Conservation (phyloP, 2,797 vertebrate species). For the Galaxias olidus region DNA sequence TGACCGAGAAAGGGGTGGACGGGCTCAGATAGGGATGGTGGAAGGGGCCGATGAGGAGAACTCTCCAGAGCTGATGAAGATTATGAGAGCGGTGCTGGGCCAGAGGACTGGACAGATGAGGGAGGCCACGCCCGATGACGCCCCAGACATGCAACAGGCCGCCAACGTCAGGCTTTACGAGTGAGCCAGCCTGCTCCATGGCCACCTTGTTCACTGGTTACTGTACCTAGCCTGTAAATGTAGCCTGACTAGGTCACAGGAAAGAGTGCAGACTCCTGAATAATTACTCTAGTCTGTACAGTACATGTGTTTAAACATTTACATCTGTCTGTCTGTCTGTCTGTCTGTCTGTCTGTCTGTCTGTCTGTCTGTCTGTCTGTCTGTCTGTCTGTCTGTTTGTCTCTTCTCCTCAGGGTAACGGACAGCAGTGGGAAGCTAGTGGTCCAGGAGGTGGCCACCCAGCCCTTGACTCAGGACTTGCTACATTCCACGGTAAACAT, state of each 20-base stretch:
- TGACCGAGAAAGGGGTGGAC: slow-evolving; percentile 85
- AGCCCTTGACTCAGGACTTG: slow-evolving; percentile 86
- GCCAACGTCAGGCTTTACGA: slow-evolving; percentile 83
- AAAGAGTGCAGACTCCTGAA: no score
- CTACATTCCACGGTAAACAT: slow-evolving; percentile 79
- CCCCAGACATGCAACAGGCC: slow-evolving; percentile 66
- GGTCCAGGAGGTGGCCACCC: slow-evolving; percentile 85
- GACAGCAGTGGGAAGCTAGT: slow-evolving; percentile 81
- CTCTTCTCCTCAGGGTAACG: slow-evolving; percentile 75
- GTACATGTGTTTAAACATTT: no score
- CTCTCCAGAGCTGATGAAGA: slow-evolving; percentile 82
- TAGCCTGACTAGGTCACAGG: no score
- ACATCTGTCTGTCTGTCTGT: neutral
- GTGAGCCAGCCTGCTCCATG: slow-evolving; percentile 51
- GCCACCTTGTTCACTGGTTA: neutral
- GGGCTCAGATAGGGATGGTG: slow-evolving; percentile 82
- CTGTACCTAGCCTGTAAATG: no score
- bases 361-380: slow-evolving; percentile 1
- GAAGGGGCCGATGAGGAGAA: slow-evolving; percentile 74
- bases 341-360: neutral
- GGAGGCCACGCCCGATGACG: slow-evolving; percentile 61
- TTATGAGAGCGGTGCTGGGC: slow-evolving; percentile 83
- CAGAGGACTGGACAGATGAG: slow-evolving; percentile 68
- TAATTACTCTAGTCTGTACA: no score
- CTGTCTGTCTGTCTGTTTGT: neutral